Conservation (phyloP, 2,113 vertebrate species). For the Canis aureus region DNA sequence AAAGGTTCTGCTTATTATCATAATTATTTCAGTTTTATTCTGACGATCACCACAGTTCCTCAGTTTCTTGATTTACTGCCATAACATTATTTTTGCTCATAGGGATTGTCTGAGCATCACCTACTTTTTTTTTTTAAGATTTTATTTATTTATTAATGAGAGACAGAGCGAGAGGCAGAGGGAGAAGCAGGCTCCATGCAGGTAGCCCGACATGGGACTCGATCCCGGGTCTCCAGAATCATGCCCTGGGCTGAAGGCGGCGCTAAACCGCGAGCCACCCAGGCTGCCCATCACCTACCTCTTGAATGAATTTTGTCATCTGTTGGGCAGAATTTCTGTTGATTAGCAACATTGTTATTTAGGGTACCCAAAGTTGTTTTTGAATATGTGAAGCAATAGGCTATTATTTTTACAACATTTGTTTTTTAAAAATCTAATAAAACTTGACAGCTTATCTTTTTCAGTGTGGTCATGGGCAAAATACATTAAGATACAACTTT, state of each 20-base stretch:
- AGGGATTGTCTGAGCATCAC: not conserved
- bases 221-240: too few species aligned
- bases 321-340: not conserved
- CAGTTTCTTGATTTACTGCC: constrained; percentile 12
- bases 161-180: too few species aligned
- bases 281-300: not conserved
- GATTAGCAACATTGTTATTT: not conserved
- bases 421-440: constrained; percentile 36
- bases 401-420: constrained; percentile 35
- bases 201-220: too few species aligned
- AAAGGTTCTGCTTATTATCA: constrained; percentile 1
- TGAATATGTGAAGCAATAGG: not conserved
- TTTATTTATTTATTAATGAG: too few species aligned
- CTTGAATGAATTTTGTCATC: not conserved
- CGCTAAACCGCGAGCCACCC: too few species aligned
- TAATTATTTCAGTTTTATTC: constrained; percentile 40
- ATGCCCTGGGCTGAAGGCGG: too few species aligned
- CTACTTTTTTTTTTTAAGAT: too few species aligned
- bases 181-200: too few species aligned
- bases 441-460: not conserved
- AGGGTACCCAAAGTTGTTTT: not conserved
- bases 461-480: not conserved
- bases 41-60: not conserved
- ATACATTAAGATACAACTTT: constrained; percentile 55
- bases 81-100: not conserved